Evolutionary conservation across 2,888 invertebrate genomes (phyloP).

Genomic region (Sinelater perroti): DNA sequence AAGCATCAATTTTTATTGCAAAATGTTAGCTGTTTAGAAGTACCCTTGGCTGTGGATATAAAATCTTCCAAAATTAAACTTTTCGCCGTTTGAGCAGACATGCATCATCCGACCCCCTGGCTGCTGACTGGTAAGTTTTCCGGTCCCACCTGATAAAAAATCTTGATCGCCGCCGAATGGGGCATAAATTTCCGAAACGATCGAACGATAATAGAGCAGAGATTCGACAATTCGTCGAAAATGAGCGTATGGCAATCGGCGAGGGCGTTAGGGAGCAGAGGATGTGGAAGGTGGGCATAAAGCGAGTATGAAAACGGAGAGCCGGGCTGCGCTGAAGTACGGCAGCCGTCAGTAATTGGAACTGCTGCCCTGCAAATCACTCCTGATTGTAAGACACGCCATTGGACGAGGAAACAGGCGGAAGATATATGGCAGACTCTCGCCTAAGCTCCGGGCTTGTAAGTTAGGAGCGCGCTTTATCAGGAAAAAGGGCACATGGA

Average conservation of each 20-base stretch:
- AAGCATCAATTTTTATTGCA: too few species aligned
- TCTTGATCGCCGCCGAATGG: too few species aligned
- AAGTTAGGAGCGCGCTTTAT: constrained; percentile 52
- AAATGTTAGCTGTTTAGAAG: too few species aligned
- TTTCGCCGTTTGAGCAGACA: too few species aligned
- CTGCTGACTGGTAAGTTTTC: too few species aligned
- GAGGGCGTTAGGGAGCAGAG: background rate
- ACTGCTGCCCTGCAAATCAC: constrained; percentile 55
- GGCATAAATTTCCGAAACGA: background rate
- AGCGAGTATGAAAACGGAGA: constrained; percentile 35
- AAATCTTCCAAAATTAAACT: too few species aligned
- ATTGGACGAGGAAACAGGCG: constrained; percentile 53
- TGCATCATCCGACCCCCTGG: too few species aligned
- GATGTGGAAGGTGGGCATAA: constrained; percentile 3
- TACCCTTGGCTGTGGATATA: too few species aligned
- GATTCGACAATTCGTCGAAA: background rate
- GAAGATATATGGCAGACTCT: constrained; percentile 54
- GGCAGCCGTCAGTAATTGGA: constrained; percentile 53
- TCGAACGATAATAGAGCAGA: background rate
- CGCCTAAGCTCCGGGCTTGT: constrained; percentile 53
- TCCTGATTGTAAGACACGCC: constrained; percentile 55
- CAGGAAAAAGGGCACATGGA: constrained; percentile 48
- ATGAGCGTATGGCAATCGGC: constrained; percentile 6
- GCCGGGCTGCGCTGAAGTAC: constrained; percentile 45
- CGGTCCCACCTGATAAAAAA: too few species aligned